phyloP scores from a whole-genome alignment of 2,113 vertebrate species.

The Origma solitaria region DNA sequence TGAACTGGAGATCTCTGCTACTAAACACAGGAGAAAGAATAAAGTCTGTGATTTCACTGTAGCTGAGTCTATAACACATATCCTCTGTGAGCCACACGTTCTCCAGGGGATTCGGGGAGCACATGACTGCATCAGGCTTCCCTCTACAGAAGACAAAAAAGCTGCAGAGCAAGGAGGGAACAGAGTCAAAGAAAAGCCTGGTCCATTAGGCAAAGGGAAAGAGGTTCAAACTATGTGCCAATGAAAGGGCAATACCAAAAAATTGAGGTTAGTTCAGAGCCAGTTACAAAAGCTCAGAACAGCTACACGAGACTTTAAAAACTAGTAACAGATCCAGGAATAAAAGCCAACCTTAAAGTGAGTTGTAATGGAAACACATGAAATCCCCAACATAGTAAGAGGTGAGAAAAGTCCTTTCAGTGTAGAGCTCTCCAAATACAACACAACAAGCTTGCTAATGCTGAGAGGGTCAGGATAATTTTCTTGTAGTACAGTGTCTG shows the following conservation, averaged over 20 bases:
- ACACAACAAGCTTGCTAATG: neutral
- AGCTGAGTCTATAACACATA: neutral
- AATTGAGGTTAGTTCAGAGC: neutral
- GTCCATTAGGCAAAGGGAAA: neutral
- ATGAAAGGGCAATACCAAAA: neutral
- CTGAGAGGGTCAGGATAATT: neutral
- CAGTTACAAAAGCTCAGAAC: neutral
- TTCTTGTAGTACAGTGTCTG: neutral
- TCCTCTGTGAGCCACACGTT: fast-evolving
- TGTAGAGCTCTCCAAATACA: neutral
- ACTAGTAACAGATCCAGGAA: neutral
- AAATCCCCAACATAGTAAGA: neutral
- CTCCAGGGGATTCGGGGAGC: neutral
- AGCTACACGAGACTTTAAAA: neutral
- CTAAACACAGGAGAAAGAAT: neutral
- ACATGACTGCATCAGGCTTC: neutral
- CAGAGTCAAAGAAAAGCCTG: neutral
- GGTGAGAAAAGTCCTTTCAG: neutral
- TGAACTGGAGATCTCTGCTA: neutral
- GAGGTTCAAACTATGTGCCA: neutral
- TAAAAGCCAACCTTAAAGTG: neutral
- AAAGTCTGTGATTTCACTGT: neutral
- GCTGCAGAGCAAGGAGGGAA: neutral
- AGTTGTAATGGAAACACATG: neutral
- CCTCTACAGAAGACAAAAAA: neutral